Percentiles rank a stretch among this genome's conserved stretches.
phyloP scores from a whole-genome alignment of 2,113 vertebrate genomes.

The Ahaetulla prasina region DNA sequence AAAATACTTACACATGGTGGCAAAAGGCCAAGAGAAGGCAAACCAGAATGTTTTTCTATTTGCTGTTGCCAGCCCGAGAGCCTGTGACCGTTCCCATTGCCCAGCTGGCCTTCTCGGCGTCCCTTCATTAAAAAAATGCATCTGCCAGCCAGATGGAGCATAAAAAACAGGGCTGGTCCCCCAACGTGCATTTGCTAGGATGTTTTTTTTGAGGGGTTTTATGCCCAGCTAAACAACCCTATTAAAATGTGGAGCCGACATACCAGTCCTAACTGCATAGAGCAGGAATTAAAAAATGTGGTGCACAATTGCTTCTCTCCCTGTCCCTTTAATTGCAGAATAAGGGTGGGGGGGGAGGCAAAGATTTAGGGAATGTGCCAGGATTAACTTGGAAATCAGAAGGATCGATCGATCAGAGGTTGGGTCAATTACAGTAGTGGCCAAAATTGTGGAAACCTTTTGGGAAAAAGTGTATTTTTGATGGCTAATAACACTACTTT shows the following conservation, averaged over 20 bases:
- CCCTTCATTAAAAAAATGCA: not conserved
- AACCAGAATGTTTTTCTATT: not conserved
- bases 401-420: not conserved
- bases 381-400: not conserved
- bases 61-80: not conserved
- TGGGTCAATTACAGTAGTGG: not conserved
- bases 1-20: not conserved
- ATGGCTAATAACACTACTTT: too few species aligned
- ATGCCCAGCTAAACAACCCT: not conserved
- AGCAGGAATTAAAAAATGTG: not conserved
- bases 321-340: not conserved
- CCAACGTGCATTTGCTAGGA: not conserved
- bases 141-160: conserved; percentile 1
- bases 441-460: too few species aligned
- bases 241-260: not conserved
- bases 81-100: not conserved
- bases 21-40: not conserved
- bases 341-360: too few species aligned
- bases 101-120: not conserved
- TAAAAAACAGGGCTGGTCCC: not conserved
- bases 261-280: not conserved
- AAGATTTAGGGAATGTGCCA: not conserved
- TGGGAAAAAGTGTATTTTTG: too few species aligned
- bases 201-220: not conserved
- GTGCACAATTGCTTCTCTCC: not conserved